Evolutionary conservation across 2,888 invertebrate genomes (phyloP).

Genomic region (Oscheius sp.): DNA sequence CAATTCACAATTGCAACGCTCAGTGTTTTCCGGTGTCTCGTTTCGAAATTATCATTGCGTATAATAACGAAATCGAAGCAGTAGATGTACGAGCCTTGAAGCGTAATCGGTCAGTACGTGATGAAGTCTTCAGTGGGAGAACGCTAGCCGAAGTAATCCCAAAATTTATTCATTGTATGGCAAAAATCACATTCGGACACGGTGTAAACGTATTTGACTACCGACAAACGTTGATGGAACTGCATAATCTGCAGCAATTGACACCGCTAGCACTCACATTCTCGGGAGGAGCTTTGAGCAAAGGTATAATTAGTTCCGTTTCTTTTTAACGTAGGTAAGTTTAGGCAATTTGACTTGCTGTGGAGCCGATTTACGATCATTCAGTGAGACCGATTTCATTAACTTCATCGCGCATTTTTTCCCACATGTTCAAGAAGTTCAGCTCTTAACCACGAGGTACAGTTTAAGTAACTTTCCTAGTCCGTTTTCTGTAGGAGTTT

Average conservation of each 20-base stretch:
- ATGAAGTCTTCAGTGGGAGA: conserved; percentile 8
- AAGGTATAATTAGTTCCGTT: not conserved
- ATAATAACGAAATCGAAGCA: conserved; percentile 7
- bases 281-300: conserved; percentile 26
- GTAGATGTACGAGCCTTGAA: conserved; percentile 33
- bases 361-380: conserved; percentile 56
- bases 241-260: conserved; percentile 6
- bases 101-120: conserved; percentile 6
- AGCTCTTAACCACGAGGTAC: conserved; percentile 56
- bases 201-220: conserved; percentile 32
- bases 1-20: not conserved
- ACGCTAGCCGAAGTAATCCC: conserved; percentile 14
- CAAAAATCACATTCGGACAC: conserved; percentile 20
- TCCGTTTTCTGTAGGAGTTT: too few species aligned
- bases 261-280: conserved; percentile 28
- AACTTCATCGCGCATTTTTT: conserved; percentile 50
- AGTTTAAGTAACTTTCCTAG: too few species aligned
- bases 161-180: conserved; percentile 23
- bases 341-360: conserved; percentile 19
- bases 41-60: conserved; percentile 28
- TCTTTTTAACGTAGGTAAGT: not conserved
- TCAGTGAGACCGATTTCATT: conserved; percentile 50
- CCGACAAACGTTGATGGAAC: not conserved
- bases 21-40: conserved; percentile 10
- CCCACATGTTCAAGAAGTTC: conserved; percentile 57